Conservation (phyloP, 2,113 vertebrate species). For the Gopherus flavomarginatus region DNA sequence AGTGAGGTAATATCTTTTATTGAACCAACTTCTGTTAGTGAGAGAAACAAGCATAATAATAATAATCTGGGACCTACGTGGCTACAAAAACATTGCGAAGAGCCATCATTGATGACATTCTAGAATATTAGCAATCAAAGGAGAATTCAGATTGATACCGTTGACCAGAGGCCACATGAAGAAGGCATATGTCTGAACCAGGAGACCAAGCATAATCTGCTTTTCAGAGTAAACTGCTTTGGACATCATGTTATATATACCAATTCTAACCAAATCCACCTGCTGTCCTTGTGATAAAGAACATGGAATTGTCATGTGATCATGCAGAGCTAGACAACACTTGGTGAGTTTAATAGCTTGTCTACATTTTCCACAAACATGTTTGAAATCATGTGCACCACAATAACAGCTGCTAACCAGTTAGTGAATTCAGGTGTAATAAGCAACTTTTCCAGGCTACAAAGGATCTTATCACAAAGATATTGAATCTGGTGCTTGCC, state of each 20-base stretch:
- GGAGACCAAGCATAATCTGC: neutral
- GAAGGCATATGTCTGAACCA: neutral
- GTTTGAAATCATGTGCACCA: neutral
- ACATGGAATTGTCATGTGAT: neutral
- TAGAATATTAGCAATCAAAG: neutral
- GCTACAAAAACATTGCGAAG: neutral
- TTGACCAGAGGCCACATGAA: neutral
- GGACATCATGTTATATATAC: slow-evolving; percentile 14
- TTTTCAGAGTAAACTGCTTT: neutral
- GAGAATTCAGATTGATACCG: neutral
- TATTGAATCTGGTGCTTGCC: neutral
- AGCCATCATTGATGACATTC: neutral
- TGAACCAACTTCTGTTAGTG: neutral
- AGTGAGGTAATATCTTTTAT: neutral
- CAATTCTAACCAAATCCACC: slow-evolving; percentile 32
- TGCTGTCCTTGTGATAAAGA: neutral
- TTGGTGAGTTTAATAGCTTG: neutral
- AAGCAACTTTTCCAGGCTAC: neutral
- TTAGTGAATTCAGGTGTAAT: neutral
- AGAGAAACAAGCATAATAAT: neutral
- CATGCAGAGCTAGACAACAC: neutral
- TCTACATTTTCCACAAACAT: neutral
- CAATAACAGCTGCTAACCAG: neutral
- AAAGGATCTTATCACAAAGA: neutral
- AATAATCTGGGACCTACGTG: neutral